Percentiles rank a stretch among this genome's conserved stretches.
Conservation (phyloP, 2,797 vertebrate genomes). For the Thunnus albacares region DNA sequence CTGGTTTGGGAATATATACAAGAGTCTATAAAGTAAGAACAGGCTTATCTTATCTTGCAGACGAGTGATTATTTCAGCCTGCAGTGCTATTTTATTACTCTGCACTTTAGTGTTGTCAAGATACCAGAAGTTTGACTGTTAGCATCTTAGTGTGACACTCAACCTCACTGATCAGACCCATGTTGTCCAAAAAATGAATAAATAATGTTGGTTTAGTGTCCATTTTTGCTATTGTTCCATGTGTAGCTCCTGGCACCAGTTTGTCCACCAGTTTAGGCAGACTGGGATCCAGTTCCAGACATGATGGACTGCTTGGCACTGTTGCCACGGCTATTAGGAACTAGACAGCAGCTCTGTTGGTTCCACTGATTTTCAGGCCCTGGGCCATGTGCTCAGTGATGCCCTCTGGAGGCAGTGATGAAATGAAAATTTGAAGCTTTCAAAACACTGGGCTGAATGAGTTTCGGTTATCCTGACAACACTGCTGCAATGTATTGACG, state of each 20-base stretch:
- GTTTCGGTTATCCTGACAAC: conserved; percentile 31
- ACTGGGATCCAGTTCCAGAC: conserved; percentile 33
- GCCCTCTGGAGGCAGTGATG: conserved; percentile 45
- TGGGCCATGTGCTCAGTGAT: neutral
- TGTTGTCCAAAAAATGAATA: neutral
- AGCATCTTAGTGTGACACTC: neutral
- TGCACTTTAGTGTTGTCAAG: conserved; percentile 39
- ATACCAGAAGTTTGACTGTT: neutral
- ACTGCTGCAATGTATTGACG: conserved; percentile 19
- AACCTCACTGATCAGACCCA: neutral
- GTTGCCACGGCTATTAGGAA: conserved; percentile 4
- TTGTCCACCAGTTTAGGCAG: conserved; percentile 4
- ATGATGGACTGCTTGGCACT: conserved; percentile 25
- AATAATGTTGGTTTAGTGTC: neutral
- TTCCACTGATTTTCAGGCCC: neutral
- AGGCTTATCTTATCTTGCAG: conserved; percentile 19
- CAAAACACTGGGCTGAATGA: no score
- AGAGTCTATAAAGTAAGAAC: conserved; percentile 26
- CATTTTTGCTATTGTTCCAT: neutral
- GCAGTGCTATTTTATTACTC: conserved; percentile 35
- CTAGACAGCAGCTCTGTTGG: conserved; percentile 6
- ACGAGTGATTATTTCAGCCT: conserved; percentile 25
- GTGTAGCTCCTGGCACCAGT: conserved; percentile 20
- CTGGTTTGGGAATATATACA: conserved; percentile 44
- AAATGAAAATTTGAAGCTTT: neutral